These are phyloP conservation scores for Drosophila pectinifera DNA, from an alignment of 1,140 invertebrate genomes.

Conservation along the genomic window DNA sequence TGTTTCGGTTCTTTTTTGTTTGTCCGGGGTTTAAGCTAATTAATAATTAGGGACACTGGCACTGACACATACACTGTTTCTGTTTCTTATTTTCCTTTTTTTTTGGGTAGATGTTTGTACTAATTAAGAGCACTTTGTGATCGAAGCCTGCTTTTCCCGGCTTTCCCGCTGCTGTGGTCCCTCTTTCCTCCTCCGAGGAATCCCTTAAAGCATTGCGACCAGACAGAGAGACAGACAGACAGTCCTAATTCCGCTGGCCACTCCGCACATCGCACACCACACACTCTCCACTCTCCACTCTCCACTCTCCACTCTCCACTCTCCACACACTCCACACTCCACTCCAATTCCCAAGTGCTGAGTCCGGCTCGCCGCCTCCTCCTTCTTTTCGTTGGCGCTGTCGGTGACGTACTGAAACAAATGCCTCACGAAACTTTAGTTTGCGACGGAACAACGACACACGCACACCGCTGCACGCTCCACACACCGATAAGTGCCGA, in stretches of 20 bases:
- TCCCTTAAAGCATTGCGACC: conserved; percentile 33
- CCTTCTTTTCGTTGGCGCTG: conserved; percentile 80
- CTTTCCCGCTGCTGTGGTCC: not conserved
- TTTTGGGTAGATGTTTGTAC: conserved; percentile 5
- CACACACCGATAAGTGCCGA: conserved; percentile 17
- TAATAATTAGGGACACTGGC: conserved; percentile 58
- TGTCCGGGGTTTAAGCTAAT: conserved; percentile 57
- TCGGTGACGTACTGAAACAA: conserved; percentile 81
- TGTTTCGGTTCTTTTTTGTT: conserved; percentile 44
- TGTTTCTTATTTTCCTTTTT: not conserved
- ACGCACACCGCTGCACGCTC: not conserved
- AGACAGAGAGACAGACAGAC: conserved; percentile 31
- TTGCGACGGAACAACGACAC: conserved; percentile 62
- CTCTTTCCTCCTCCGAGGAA: not conserved
- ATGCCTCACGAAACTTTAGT: conserved; percentile 71
- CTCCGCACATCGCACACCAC: conserved; percentile 3
- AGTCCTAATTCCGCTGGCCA: conserved; percentile 26
- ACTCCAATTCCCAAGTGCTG: conserved; percentile 39
- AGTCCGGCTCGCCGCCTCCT: conserved; percentile 72
- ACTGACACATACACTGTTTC: conserved; percentile 30
- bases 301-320: not conserved
- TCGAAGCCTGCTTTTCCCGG: not conserved
- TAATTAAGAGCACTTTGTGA: conserved; percentile 11
- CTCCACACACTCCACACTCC: conserved; percentile 6
- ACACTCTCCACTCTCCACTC: not conserved